Percentiles rank a stretch among this genome's conserved stretches.
Evolutionary conservation across 2,113 vertebrate species (phyloP).

Genomic region (Vulpes vulpes): DNA sequence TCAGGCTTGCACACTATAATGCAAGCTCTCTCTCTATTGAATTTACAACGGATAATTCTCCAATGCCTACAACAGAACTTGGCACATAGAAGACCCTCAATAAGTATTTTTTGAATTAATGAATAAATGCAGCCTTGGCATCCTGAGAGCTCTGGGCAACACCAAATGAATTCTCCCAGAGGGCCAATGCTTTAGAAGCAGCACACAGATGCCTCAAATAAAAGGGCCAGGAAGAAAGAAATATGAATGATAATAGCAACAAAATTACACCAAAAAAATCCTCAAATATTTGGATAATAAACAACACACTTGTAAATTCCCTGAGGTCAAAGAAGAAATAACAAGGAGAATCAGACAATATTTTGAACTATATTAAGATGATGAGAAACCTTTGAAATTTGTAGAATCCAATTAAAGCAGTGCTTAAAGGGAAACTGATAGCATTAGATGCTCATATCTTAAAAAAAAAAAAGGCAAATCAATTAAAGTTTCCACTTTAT

Average conservation of each 20-base stretch:
- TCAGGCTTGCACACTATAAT: background rate
- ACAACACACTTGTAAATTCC: background rate
- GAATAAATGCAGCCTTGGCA: slow-evolving; percentile 15
- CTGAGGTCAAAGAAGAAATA: slow-evolving; percentile 23
- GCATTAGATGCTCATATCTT: background rate
- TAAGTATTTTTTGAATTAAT: slow-evolving; percentile 38
- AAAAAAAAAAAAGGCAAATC: slow-evolving; percentile 2
- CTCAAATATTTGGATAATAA: slow-evolving; percentile 20
- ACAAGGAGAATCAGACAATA: background rate
- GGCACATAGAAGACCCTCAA: background rate
- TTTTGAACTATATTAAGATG: background rate
- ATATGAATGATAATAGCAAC: background rate
- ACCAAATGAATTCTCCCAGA: background rate
- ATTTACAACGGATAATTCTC: background rate
- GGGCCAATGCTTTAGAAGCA: background rate
- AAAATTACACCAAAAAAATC: background rate
- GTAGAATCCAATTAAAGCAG: background rate
- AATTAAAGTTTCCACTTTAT: background rate
- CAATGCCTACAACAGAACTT: background rate
- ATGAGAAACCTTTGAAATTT: background rate
- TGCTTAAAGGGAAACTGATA: background rate
- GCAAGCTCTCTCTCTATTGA: background rate
- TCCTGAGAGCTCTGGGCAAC: background rate
- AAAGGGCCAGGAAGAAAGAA: background rate
- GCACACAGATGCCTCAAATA: background rate